A percentile compares a stretch with the other conserved stretches of the same genome.
Conservation (phyloP, 2,797 vertebrate genomes). For the Phrynocephalus forsythii region DNA sequence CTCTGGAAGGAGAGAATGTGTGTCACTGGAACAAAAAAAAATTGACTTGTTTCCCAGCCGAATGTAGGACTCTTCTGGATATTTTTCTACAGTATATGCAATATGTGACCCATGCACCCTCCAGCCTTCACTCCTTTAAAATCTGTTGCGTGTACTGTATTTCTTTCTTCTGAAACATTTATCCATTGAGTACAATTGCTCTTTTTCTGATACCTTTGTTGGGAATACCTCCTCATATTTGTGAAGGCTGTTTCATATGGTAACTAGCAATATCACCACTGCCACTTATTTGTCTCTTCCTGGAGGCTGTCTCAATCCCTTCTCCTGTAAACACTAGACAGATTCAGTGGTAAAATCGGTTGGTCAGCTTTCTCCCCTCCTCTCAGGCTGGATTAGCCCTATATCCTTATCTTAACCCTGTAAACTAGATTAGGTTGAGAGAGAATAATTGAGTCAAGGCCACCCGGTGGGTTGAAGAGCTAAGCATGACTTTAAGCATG, state of each 20-base stretch:
- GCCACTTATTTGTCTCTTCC: too few species aligned
- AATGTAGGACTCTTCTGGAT: background rate
- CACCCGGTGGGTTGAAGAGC: background rate
- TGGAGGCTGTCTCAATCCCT: too few species aligned
- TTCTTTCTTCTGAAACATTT: background rate
- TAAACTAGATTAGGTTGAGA: background rate
- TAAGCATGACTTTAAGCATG: background rate
- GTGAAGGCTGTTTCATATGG: background rate
- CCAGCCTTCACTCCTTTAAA: background rate
- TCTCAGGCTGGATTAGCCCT: background rate
- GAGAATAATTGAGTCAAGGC: slow-evolving; percentile 1
- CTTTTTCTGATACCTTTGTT: background rate
- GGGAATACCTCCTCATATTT: background rate
- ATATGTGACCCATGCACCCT: too few species aligned
- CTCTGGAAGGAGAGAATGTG: background rate
- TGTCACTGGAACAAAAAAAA: background rate
- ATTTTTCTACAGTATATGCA: background rate
- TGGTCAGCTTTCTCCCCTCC: background rate
- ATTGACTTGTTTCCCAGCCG: too few species aligned
- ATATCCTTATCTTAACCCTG: slow-evolving; percentile 10
- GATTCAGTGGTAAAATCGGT: slow-evolving; percentile 3
- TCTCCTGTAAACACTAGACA: background rate
- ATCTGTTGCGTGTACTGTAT: background rate
- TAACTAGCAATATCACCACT: background rate
- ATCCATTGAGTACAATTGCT: background rate